These are phyloP conservation scores for Calameuta idolon DNA, from an alignment of 2,888 invertebrate genomes.

Conservation along the genomic window DNA sequence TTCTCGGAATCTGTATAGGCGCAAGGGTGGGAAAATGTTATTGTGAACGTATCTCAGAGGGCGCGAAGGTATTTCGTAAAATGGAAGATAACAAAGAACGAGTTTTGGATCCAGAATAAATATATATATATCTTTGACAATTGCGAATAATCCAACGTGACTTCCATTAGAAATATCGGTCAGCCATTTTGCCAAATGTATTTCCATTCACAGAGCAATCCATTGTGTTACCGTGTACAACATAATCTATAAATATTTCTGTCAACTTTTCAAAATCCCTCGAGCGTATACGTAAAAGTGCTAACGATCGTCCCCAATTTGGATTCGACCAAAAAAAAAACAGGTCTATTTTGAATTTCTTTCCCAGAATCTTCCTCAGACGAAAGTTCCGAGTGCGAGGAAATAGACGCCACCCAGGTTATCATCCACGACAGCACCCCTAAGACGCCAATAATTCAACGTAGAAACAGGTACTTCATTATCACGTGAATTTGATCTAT, in stretches of 20 bases:
- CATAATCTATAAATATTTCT: background rate
- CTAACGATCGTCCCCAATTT: too few species aligned
- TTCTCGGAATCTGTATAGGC: background rate
- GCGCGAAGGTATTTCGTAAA: background rate
- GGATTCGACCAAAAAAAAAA: too few species aligned
- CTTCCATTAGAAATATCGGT: background rate
- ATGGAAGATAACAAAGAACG: background rate
- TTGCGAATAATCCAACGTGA: background rate
- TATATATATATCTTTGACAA: too few species aligned
- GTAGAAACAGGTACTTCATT: slow-evolving; percentile 57
- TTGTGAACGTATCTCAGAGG: background rate
- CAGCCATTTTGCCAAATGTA: background rate
- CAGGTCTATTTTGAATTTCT: background rate
- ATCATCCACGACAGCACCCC: slow-evolving; percentile 84
- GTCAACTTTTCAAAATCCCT: background rate
- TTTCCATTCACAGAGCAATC: background rate
- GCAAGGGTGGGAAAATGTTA: background rate
- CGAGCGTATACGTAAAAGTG: background rate
- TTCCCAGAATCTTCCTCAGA: slow-evolving; percentile 50
- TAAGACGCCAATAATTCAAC: slow-evolving; percentile 76
- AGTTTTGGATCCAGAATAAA: background rate
- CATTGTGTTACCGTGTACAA: background rate
- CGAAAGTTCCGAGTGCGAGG: slow-evolving; percentile 73
- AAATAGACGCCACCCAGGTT: slow-evolving; percentile 83
- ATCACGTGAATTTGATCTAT: background rate